These are phyloP conservation scores for Peromyscus eremicus DNA, from an alignment of 2,797 vertebrate genomes.

Conservation along the genomic window DNA sequence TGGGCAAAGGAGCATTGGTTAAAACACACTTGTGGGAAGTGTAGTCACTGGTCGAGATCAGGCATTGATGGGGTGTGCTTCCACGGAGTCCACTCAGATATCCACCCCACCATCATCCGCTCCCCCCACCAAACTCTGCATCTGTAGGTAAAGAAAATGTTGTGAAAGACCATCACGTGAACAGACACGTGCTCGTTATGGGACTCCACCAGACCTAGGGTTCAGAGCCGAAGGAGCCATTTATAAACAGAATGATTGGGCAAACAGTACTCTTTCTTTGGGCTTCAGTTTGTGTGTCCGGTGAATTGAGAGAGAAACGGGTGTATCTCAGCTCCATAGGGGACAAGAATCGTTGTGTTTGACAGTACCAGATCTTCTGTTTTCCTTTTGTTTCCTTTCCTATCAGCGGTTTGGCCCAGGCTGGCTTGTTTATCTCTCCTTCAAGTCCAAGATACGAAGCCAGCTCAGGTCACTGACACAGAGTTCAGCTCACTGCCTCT, in stretches of 20 bases:
- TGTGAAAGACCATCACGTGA: background rate
- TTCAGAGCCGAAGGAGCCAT: background rate
- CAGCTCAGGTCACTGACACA: slow-evolving; percentile 14
- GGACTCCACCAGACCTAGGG: background rate
- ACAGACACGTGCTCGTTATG: background rate
- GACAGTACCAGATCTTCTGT: background rate
- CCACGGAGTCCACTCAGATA: background rate
- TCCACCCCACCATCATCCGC: background rate
- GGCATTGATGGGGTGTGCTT: background rate
- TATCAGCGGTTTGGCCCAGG: background rate
- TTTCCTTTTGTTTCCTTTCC: slow-evolving; percentile 17
- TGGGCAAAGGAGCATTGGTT: background rate
- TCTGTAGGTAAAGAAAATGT: background rate
- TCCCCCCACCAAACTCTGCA: background rate
- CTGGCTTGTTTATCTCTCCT: background rate
- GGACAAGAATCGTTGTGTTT: background rate
- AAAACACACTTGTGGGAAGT: background rate
- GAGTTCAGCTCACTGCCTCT: background rate
- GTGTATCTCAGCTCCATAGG: background rate
- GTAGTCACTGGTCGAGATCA: background rate
- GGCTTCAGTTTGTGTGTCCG: background rate
- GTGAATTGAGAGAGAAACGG: background rate
- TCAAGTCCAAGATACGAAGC: background rate
- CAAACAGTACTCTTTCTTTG: background rate
- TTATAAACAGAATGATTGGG: background rate